Evolutionary conservation across 2,113 vertebrate genomes (phyloP), one percentile per base, ranked within the genome.

Genomic region (Fukomys damarensis): DNA sequence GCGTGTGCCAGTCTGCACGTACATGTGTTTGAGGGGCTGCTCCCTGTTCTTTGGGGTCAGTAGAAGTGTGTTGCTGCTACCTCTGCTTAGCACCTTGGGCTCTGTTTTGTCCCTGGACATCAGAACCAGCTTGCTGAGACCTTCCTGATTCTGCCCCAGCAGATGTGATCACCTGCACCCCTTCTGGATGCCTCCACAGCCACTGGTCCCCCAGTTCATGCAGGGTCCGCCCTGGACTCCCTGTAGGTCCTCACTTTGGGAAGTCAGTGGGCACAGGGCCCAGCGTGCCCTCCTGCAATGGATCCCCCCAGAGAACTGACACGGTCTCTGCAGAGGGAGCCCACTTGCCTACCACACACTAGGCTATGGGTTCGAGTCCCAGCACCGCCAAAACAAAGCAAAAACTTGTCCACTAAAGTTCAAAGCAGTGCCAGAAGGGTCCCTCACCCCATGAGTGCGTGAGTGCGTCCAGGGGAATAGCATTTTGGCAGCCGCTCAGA

Each of bases 131-230:
- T 59, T 80, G 5, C 84, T 61, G 52, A 68, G 66, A 46, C 63
- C 41, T 90, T 80, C 14, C 38, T 30, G 24, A 56, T 43, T 59
- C 26, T 16, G 49, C 20, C 5, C 35, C 59, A 63, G 19, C n/a
- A 14, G n/a, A 35, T 54, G 0, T 49, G 59, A 63, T 17, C 14
- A 41, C 72, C 17, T 38, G 43, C 13, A 43, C 59, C 30, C 35
- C 63, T 74, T 54, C 74, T 56, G 26, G 58, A 35, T 88, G 14
- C 61, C 61, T 68, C 49, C 46, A 35, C 30, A n/a, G 26, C 43
- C 26, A 10, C n/a, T n/a, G n/a, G 68, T 22, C 65, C 32, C 20
- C 68, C 70, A 24, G 66, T 19, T n/a, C 17, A 0, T 68, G 66
- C 66, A n/a, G 66, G 4, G 35, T 68, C 66, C 19, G 66, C 35